Base-by-base conservation (phyloP, 1,140 invertebrate species). In the Mizuhopecten yessoensis region DNA sequence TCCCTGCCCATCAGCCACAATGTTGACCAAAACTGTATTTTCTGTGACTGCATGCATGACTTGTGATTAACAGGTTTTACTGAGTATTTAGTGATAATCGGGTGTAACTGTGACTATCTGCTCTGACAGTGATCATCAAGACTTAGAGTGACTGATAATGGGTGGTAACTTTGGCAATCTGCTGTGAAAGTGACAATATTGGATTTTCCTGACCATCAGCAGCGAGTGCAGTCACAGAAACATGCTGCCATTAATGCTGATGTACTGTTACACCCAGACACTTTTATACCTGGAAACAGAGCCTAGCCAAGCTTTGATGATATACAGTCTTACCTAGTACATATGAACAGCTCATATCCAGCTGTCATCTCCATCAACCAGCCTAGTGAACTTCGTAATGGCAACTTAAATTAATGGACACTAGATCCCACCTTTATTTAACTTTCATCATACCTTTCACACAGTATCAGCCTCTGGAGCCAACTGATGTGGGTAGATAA, bases 401-500 rank as follows among this genome's bases (percentile, higher is more conserved):
- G 57, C 23, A 75, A 29, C 57, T 75, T 29, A 7, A n/a, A 29
- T 75, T 75, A 29, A 1, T 75, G 29, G 23, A 75, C 29, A 29
- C 57, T 75, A 75, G 23, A 75, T n/a, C 57, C n/a, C 23, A 75
- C 57, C 57, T 75, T 75, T 75, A 75, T 75, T 75, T 75, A 29
- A 75, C 57, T 75, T 75, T 75, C 57, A 75, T 75, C 29, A 75
- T n/a, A 75, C 9, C 17, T 75, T 49, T 75, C 57, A 75, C 57
- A 75, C 23, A 5, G 57, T 75, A 75, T 75, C 57, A 75, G 57
- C 57, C n/a, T 7, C 23, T n/a, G 57, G 5, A 75, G 57, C n/a
- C n/a, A n/a, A 75, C 57, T 75, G 57, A 75, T 75, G 57, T n/a
- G 23, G n/a, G 57, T 29, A 75, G 57, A 75, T 75, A 75, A 75